Evolutionary conservation across 2,888 invertebrate genomes (phyloP), one percentile per base, ranked within the genome.

Genomic region (Machimus rusticus): DNA sequence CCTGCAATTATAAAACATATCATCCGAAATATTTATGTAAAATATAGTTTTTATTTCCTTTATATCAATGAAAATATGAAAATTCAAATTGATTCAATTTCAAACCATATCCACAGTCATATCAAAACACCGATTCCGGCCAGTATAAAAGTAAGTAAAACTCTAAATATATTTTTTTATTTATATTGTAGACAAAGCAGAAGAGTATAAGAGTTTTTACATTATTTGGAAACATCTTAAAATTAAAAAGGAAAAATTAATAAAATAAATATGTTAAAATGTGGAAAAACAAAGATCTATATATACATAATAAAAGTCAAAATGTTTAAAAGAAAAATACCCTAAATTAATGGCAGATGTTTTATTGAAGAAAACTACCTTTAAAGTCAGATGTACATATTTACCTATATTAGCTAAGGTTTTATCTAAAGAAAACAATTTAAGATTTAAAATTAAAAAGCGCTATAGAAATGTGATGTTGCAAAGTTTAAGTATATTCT

Each of bases 401-500:
- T 84, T 84, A 84, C 28, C 39, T 46, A 79, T 19, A 79, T 39
- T 76, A 37, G 76, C 6, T 76, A 37, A 76, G 37, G 34, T 79
- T 79, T 81, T 84, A 84, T 37, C 57, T 57, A 37, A 16, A 34
- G 39, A 66, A 8, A 84, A 84, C 6, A 16, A 57, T 43, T 28
- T 55, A 66, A 66, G 28, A 12, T 23, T 66, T 66, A 66, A 46
- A 66, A 66, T 5, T 66, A 23, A 23, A 66, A 39, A 39, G 12
- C 66, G 85, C 85, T 85, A 85, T 85, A 85, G 85, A 85, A 85
- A 85, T 85, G 85, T 85, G 85, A 85, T 85, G 85, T 85, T 85
- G 57, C 57, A 66, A 85, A 85, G 46, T 74, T 66, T 66, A 66
- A 74, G 31, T 39, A 55, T 55, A 55, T 81, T 55, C 55, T 81